These are phyloP conservation scores for Bombus superbus DNA, from an alignment of 1,140 invertebrate species.

Conservation along the genomic window DNA sequence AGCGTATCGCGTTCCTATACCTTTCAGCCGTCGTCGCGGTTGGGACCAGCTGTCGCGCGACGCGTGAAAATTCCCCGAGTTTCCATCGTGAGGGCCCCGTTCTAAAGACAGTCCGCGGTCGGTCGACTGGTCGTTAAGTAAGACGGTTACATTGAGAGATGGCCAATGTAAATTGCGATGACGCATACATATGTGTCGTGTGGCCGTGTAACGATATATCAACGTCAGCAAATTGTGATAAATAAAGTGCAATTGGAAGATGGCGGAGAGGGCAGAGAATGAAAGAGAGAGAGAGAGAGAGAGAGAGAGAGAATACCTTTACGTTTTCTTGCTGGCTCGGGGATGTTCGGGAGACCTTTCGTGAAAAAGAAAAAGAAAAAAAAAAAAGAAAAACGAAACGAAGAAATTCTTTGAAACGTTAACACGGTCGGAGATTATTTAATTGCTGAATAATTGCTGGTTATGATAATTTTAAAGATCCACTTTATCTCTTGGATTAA, in stretches of 20 bases:
- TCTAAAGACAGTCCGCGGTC: constrained; percentile 49
- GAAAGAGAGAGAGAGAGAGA: not conserved
- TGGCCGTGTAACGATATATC: constrained; percentile 77
- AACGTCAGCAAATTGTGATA: constrained; percentile 81
- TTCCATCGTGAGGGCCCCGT: constrained; percentile 33
- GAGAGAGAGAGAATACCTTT: constrained; percentile 3
- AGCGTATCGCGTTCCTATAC: constrained; percentile 50
- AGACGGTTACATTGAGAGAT: constrained; percentile 81
- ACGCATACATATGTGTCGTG: constrained; percentile 74
- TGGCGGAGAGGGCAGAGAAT: constrained; percentile 14
- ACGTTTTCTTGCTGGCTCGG: constrained; percentile 3
- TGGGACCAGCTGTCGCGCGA: constrained; percentile 38
- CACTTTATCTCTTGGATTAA: not conserved
- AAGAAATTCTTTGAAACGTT: too few species aligned
- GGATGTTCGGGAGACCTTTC: not conserved
- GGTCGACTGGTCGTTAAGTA: constrained; percentile 74
- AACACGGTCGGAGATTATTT: not conserved
- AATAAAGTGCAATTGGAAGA: constrained; percentile 80
- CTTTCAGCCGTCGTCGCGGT: constrained; percentile 22
- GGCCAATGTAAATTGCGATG: constrained; percentile 80
- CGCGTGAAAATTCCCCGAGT: constrained; percentile 63
- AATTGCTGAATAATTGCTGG: not conserved
- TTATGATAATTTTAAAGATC: not conserved
- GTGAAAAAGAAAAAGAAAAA: too few species aligned
- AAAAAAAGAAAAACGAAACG: not conserved